phyloP scores from a whole-genome alignment of 2,797 vertebrate species.

The Vespertilio murinus region DNA sequence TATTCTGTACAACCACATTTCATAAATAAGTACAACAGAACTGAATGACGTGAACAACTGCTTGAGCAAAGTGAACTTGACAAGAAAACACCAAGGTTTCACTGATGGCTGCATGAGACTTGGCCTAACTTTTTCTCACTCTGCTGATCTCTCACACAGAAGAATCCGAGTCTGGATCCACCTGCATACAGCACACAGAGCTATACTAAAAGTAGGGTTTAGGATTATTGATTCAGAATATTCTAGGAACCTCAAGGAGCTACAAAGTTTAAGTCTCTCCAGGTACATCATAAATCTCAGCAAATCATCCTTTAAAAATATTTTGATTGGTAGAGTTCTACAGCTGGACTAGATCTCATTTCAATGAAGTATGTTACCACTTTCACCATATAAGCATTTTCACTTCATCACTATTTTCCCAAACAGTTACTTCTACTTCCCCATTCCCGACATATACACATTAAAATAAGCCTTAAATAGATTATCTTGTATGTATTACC shows the following conservation, averaged over 20 bases:
- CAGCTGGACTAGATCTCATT: neutral
- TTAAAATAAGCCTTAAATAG: conserved; percentile 41
- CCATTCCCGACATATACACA: neutral
- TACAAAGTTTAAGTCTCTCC: neutral
- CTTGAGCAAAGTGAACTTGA: neutral
- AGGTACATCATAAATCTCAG: neutral
- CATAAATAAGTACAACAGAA: neutral
- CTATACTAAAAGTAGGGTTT: neutral
- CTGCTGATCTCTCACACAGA: neutral
- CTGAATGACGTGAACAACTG: neutral
- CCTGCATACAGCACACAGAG: neutral
- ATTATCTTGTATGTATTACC: neutral
- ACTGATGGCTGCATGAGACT: neutral
- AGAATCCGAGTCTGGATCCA: neutral
- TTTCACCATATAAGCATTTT: neutral
- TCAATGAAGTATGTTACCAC: neutral
- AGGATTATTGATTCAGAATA: neutral
- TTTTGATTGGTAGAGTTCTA: neutral
- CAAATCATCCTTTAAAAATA: conserved; percentile 15
- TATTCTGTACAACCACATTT: neutral
- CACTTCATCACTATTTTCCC: neutral
- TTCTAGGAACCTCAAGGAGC: neutral
- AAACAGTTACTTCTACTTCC: neutral
- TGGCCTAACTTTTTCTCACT: neutral
- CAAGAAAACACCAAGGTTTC: neutral